These are phyloP conservation scores for Oncopodura yosiiana DNA, from an alignment of 1,140 invertebrate species.

Conservation along the genomic window DNA sequence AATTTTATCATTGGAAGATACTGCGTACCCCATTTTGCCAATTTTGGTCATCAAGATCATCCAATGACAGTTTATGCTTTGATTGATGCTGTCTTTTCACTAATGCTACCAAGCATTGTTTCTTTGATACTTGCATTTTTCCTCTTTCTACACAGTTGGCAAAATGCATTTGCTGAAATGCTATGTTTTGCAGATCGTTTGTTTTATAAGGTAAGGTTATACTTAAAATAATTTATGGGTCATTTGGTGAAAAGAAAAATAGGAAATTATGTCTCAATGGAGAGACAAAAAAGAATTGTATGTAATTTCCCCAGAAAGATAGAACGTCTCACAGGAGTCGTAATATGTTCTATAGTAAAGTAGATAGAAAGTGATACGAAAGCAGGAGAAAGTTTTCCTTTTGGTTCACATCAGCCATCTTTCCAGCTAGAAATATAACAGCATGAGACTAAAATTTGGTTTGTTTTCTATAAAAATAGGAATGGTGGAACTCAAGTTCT, in stretches of 20 bases:
- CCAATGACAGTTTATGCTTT: constrained; percentile 11
- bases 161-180: constrained; percentile 80
- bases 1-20: constrained; percentile 67
- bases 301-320: no score
- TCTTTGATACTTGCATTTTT: constrained; percentile 70
- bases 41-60: constrained; percentile 47
- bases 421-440: background rate
- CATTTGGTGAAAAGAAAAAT: background rate
- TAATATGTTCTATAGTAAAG: no score
- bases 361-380: background rate
- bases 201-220: constrained; percentile 59
- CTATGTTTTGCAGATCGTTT: constrained; percentile 71
- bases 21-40: constrained; percentile 58
- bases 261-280: background rate
- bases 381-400: background rate
- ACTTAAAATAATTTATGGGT: background rate
- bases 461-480: constrained; percentile 52
- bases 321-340: no score
- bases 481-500: constrained; percentile 87
- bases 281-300: background rate
- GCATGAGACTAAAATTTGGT: background rate
- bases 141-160: constrained; percentile 73
- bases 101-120: constrained; percentile 62
- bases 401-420: background rate
- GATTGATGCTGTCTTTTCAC: constrained; percentile 50